A percentile compares a stretch with the other conserved stretches of the same genome.
phyloP scores from a whole-genome alignment of 2,113 vertebrate genomes.

The Columba janthina region DNA sequence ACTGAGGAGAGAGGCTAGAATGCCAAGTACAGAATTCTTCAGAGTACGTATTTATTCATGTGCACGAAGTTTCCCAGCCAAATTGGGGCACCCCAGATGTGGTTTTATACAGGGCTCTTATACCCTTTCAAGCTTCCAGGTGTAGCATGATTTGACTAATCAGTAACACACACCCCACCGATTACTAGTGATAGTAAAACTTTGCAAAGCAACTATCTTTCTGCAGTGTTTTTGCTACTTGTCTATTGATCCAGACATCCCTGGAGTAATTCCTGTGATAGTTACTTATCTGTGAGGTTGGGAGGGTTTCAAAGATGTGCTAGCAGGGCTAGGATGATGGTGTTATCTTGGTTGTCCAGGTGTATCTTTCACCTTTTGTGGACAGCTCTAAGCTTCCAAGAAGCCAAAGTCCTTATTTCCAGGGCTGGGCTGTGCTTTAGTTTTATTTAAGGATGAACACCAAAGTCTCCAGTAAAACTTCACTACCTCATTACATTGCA shows the following conservation, averaged over 20 bases:
- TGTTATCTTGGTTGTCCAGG: neutral
- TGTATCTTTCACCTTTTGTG: neutral
- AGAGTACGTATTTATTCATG: neutral
- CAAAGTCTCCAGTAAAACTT: neutral
- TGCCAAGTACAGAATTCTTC: too few species aligned
- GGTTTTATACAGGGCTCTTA: too few species aligned
- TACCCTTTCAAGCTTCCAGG: neutral
- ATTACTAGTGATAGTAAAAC: neutral
- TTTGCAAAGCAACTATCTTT: neutral
- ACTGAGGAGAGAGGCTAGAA: neutral
- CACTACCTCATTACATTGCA: neutral
- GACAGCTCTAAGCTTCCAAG: neutral
- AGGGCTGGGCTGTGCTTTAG: neutral
- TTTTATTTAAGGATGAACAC: neutral
- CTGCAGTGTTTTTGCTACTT: neutral
- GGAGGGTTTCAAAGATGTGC: neutral
- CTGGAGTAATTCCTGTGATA: neutral
- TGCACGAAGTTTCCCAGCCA: accelerated
- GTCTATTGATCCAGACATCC: neutral
- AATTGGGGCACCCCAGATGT: neutral
- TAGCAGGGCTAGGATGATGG: neutral
- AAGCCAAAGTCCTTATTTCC: neutral
- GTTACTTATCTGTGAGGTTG: neutral
- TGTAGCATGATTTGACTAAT: neutral
- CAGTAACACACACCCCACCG: neutral